Conservation (phyloP, 2,888 invertebrate genomes). For the Leptinotarsa tumamoca region DNA sequence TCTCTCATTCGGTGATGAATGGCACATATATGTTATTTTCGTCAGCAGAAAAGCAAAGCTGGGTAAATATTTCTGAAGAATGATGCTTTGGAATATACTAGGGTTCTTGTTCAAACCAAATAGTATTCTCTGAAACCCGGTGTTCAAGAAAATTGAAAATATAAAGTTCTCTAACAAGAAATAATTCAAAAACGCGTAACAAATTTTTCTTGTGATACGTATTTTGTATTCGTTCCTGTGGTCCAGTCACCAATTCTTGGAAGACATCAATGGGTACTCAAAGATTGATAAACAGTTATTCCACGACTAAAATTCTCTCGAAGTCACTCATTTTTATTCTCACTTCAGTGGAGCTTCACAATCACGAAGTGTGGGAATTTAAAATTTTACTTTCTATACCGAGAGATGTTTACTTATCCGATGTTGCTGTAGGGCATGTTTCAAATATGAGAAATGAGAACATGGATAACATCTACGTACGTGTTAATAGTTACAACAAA, state of each 20-base stretch:
- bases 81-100: background rate
- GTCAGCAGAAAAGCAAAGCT: too few species aligned
- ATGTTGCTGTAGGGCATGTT: conserved; percentile 42
- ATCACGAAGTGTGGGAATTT: conserved; percentile 50
- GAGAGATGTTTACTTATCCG: conserved; percentile 47
- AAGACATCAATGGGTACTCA: background rate
- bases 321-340: background rate
- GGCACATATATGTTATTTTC: too few species aligned
- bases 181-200: background rate
- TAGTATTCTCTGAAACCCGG: background rate
- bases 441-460: conserved; percentile 48
- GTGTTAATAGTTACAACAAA: conserved; percentile 51
- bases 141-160: too few species aligned
- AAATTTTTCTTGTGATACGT: too few species aligned
- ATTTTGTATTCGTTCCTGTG: background rate
- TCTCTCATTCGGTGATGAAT: too few species aligned
- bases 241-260: background rate
- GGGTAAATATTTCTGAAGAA: background rate
- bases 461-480: conserved; percentile 47
- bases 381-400: conserved; percentile 51
- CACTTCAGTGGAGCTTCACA: conserved; percentile 29
- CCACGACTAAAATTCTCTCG: background rate
- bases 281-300: background rate
- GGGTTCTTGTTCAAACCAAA: background rate
- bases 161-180: too few species aligned